Evolutionary conservation across 1,140 invertebrate species (phyloP), one percentile per base, ranked within the genome.

Genomic region (Drosophila pectinifera): DNA sequence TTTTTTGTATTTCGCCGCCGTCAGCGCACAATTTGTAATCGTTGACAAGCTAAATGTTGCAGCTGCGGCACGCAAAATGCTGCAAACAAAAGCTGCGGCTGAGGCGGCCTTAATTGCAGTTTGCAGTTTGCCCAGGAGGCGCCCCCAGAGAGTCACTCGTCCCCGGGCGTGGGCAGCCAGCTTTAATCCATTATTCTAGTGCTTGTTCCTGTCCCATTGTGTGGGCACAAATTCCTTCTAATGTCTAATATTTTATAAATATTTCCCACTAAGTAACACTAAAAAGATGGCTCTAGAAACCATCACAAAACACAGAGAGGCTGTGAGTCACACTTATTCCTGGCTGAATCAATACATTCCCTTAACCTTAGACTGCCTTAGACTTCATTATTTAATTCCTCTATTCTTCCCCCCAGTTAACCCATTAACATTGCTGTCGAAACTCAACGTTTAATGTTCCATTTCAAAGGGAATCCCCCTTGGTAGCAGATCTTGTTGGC

Each of bases 31-130:
- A 83, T 83, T 83, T 84, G 80, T 82, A 83, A 84, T 83, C 80
- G 80, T 83, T 85, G 82, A 85, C 82, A 85, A 68, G 67, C 41
- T 88, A 88, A 79, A 88, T 88, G 80, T 88, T 88, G 84, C 84
- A 89, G 84, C 84, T 89, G 84, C 43, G 77, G 58, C 72, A 73
- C 42, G 64, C 78, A 65, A 63, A 73, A 61, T 41, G 53, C 38
- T 45, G 16, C 49, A 67, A 49, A 41, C 41, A 48, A 68, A 68
- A 68, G 63, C 45, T 70, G 58, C 61, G 51, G 64, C 69, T 36
- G 72, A 34, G 24, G 14, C 24, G 10, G 49, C 77, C 72, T 81
- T 80, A 76, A 81, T 82, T 81, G 74, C 79, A 61, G 14, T 38
- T 82, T 81, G 74, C 79, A 61, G 14, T 38, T 28, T 24, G 16